A percentile compares a stretch with the other conserved stretches of the same genome.
These are phyloP conservation scores for Oncorhynchus masou DNA, from an alignment of 2,113 vertebrate species.

Conservation along the genomic window DNA sequence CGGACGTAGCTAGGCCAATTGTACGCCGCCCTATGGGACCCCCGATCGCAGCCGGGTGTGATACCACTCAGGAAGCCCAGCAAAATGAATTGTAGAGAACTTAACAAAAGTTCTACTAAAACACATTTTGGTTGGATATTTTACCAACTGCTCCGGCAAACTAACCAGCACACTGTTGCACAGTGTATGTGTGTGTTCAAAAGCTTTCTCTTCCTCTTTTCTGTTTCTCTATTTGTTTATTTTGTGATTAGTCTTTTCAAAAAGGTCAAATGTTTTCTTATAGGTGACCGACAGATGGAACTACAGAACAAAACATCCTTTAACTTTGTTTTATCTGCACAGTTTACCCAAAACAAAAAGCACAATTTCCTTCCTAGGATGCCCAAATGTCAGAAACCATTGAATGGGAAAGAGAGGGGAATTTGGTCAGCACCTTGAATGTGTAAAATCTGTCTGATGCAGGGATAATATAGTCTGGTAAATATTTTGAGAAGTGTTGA, in stretches of 20 bases:
- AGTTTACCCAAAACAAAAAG: too few species aligned
- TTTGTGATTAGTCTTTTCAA: conserved; percentile 42
- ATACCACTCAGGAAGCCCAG: too few species aligned
- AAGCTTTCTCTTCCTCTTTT: conserved; percentile 47
- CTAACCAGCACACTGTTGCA: conserved; percentile 49
- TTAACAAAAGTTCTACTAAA: too few species aligned
- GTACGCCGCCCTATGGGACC: too few species aligned
- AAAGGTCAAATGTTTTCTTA: background rate
- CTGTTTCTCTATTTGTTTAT: conserved; percentile 39
- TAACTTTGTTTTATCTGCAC: background rate
- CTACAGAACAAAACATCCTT: background rate
- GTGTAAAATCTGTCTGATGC: too few species aligned
- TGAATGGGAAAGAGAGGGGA: too few species aligned
- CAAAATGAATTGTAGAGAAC: too few species aligned
- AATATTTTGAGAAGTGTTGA: too few species aligned
- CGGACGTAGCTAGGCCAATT: too few species aligned
- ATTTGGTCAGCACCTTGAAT: too few species aligned
- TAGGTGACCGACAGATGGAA: background rate
- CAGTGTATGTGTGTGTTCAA: conserved; percentile 33
- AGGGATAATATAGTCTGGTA: too few species aligned
- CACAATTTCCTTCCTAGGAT: conserved; percentile 3
- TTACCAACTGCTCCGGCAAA: conserved; percentile 34
- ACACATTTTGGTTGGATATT: background rate
- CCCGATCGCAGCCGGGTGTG: too few species aligned
- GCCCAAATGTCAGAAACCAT: background rate